A percentile compares a stretch with the other conserved stretches of the same genome.
Evolutionary conservation across 2,888 invertebrate genomes (phyloP).

Genomic region (Emmelina monodactyla): DNA sequence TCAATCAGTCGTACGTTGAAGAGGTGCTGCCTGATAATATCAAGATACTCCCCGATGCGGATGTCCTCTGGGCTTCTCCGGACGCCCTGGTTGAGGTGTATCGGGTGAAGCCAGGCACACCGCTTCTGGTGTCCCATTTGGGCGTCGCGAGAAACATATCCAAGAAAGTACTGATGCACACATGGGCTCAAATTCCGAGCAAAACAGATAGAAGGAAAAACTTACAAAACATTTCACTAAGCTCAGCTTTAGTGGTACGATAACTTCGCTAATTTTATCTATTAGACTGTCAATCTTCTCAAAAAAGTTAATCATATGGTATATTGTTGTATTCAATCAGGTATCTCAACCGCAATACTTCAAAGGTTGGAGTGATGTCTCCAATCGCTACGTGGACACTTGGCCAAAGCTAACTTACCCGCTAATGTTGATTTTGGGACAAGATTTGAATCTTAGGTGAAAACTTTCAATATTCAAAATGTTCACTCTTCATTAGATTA

Average conservation of each 20-base stretch:
- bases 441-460: slow-evolving; percentile 39
- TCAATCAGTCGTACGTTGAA: slow-evolving; percentile 20
- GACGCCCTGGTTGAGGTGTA: slow-evolving; percentile 34
- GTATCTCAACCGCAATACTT: slow-evolving; percentile 36
- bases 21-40: slow-evolving; percentile 18
- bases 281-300: not conserved
- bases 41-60: slow-evolving; percentile 38
- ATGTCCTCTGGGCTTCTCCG: slow-evolving; percentile 31
- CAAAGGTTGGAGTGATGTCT: slow-evolving; percentile 39
- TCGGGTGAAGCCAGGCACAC: slow-evolving; percentile 23
- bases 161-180: slow-evolving; percentile 16
- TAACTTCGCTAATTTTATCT: not conserved
- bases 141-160: slow-evolving; percentile 17
- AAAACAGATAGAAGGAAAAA: slow-evolving; percentile 32
- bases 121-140: slow-evolving; percentile 21
- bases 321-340: slow-evolving; percentile 21
- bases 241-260: slow-evolving; percentile 34
- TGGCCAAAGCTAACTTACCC: slow-evolving; percentile 46
- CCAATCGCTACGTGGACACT: slow-evolving; percentile 38
- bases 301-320: too few species aligned
- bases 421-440: slow-evolving; percentile 35
- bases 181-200: slow-evolving; percentile 27
- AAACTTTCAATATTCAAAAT: too few species aligned
- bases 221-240: slow-evolving; percentile 29
- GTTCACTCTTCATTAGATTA: too few species aligned